Conservation (phyloP, 2,888 invertebrate species). For the Drosophila meridionalis region DNA sequence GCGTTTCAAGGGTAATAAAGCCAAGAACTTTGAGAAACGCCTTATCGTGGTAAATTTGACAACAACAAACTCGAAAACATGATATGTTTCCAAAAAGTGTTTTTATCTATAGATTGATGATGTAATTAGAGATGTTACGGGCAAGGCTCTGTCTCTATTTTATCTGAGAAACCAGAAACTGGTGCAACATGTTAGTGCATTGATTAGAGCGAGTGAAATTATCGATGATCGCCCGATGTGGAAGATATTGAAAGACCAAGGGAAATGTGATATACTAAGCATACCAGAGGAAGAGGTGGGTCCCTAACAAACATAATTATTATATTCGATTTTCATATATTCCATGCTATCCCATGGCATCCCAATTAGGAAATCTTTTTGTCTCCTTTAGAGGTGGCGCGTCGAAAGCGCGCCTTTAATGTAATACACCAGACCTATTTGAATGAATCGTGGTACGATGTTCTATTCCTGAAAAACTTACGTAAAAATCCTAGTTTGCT, state of each 20-base stretch:
- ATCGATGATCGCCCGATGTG: constrained; percentile 76
- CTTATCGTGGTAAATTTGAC: constrained; percentile 64
- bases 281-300: constrained; percentile 75
- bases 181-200: constrained; percentile 61
- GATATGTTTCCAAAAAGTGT: too few relatives aligned
- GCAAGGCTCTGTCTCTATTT: constrained; percentile 73
- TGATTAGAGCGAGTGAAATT: constrained; percentile 51
- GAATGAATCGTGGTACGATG: constrained; percentile 78
- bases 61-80: too few relatives aligned
- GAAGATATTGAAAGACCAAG: constrained; percentile 77
- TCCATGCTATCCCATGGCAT: not conserved
- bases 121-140: constrained; percentile 76
- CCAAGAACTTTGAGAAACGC: constrained; percentile 68
- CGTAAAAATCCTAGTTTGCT: constrained; percentile 68
- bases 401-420: constrained; percentile 72
- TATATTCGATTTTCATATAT: not conserved
- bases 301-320: not conserved
- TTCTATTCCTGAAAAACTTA: constrained; percentile 74
- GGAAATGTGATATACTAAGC: constrained; percentile 80
- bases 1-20: constrained; percentile 74
- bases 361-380: constrained; percentile 63
- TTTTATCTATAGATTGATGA: constrained; percentile 65
- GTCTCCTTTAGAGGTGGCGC: constrained; percentile 77
- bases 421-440: constrained; percentile 81
- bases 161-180: constrained; percentile 71